These are phyloP conservation scores for Neoaliturus tenellus DNA, from an alignment of 2,888 invertebrate genomes.

Conservation along the genomic window DNA sequence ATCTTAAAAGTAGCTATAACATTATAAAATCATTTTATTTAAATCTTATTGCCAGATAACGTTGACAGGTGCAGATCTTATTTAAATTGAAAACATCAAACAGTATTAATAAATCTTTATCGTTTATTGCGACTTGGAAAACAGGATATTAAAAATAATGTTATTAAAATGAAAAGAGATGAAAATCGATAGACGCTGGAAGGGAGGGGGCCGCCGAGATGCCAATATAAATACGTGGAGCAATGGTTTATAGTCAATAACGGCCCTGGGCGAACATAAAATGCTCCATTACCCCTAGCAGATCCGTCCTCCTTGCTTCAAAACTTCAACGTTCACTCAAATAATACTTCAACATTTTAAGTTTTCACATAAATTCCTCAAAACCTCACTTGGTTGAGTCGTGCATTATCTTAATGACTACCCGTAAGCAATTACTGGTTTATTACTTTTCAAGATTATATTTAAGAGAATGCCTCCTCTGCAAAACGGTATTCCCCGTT, in stretches of 20 bases:
- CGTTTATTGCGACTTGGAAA: not conserved
- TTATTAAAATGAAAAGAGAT: slow-evolving; percentile 10
- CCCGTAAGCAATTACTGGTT: too few relatives aligned
- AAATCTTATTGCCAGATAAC: too few relatives aligned
- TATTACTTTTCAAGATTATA: too few relatives aligned
- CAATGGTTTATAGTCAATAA: slow-evolving; percentile 51
- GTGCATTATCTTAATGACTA: too few relatives aligned
- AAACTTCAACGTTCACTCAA: not conserved
- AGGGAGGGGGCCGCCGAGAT: not conserved
- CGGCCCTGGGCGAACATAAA: slow-evolving; percentile 32
- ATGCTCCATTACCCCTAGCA: slow-evolving; percentile 28
- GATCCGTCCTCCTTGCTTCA: slow-evolving; percentile 16
- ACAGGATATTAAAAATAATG: not conserved
- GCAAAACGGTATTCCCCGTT: too few relatives aligned
- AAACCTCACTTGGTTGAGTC: too few relatives aligned
- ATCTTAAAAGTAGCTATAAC: too few relatives aligned
- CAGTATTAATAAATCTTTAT: not conserved
- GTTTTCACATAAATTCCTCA: not conserved
- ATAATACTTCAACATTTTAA: not conserved
- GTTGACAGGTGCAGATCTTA: not conserved
- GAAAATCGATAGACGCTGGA: slow-evolving; percentile 4
- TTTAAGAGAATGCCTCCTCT: too few relatives aligned
- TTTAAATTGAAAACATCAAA: not conserved
- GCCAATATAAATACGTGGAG: slow-evolving; percentile 48
- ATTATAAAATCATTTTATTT: too few relatives aligned